Conservation (phyloP, 92 coral and sea anemone species). For the Zoanthus solanderi region DNA sequence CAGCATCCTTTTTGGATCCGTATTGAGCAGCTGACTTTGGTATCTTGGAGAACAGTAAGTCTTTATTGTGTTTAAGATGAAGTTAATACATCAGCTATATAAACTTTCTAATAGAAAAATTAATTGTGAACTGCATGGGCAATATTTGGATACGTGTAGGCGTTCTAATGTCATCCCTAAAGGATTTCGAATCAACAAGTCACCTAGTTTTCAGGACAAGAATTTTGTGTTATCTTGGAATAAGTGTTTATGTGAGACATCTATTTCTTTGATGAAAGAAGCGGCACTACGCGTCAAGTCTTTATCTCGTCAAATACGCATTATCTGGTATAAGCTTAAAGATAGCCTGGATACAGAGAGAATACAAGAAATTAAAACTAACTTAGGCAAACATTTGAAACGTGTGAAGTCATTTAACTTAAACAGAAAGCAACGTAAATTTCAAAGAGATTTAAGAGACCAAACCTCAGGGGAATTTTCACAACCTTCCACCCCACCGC, state of each 20-base stretch:
- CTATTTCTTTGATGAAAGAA: too few relatives aligned
- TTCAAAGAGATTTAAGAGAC: background rate
- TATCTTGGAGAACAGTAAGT: background rate
- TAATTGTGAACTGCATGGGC: background rate
- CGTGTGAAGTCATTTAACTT: background rate
- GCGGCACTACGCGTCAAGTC: too few relatives aligned
- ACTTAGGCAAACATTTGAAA: background rate
- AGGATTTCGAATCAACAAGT: background rate
- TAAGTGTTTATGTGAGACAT: too few relatives aligned
- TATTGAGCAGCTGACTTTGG: background rate
- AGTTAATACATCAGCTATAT: background rate
- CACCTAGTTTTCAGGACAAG: too few relatives aligned
- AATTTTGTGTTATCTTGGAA: too few relatives aligned
- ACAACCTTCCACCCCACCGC: too few relatives aligned
- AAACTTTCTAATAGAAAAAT: background rate
- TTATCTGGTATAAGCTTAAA: too few relatives aligned
- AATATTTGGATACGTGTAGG: background rate
- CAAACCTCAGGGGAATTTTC: background rate
- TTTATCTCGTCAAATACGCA: too few relatives aligned
- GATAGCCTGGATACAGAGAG: too few relatives aligned
- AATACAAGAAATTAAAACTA: too few relatives aligned
- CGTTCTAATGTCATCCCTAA: background rate
- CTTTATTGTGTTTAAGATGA: background rate
- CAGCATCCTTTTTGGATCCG: conserved; percentile 26
- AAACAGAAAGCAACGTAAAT: too few relatives aligned